Percentiles rank a stretch among this genome's conserved stretches.
Conservation (phyloP, 2,888 invertebrate species). For the Heliconius charithonia region DNA sequence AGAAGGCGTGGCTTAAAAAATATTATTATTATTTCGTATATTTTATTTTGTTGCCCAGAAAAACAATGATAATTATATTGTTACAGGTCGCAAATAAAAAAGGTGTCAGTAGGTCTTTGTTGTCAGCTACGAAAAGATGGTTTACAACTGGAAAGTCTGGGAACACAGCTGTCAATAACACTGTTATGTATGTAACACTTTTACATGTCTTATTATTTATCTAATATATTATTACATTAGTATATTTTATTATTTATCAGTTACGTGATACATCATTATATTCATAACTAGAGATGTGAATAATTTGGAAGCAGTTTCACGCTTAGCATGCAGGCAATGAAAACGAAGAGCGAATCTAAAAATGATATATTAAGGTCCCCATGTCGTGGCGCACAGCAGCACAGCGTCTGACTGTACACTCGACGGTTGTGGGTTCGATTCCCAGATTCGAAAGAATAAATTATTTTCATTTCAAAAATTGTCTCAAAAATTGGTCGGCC, state of each 20-base stretch:
- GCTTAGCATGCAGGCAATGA: neutral
- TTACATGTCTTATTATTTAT: slow-evolving; percentile 14
- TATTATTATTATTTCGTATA: neutral
- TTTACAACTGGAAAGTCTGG: slow-evolving; percentile 96
- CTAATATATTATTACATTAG: neutral
- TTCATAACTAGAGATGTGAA: neutral
- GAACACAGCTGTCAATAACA: slow-evolving; percentile 87
- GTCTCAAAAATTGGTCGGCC: neutral
- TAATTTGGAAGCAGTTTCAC: neutral
- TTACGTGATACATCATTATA: slow-evolving; percentile 2
- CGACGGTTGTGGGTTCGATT: neutral
- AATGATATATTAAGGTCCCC: too few species aligned
- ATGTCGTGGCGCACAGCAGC: neutral
- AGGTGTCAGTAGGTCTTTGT: slow-evolving; percentile 95
- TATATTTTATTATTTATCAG: neutral
- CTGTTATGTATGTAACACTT: slow-evolving; percentile 89
- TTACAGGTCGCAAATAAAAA: slow-evolving; percentile 91
- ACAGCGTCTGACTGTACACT: neutral
- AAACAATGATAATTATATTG: neutral
- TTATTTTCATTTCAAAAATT: neutral
- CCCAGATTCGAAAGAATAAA: neutral
- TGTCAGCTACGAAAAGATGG: slow-evolving; percentile 98
- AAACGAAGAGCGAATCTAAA: neutral
- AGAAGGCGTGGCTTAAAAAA: neutral
- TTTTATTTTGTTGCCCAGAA: neutral